Base-by-base conservation (phyloP, 1,140 invertebrate genomes). In the Heterodera carotae region DNA sequence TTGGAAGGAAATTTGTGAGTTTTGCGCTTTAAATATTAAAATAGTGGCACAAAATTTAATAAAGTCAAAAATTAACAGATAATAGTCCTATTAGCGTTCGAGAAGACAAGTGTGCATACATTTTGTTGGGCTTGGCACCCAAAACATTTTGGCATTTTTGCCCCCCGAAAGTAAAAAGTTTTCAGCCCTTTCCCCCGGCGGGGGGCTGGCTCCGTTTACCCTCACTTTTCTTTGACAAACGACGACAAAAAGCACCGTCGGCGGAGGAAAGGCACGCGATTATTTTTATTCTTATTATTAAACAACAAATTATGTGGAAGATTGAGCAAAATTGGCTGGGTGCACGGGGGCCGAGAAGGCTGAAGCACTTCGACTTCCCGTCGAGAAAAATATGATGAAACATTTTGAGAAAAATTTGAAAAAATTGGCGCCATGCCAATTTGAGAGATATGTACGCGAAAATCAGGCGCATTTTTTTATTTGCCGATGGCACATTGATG, bases 291-390 rank as follows among this genome's bases (percentile, higher is more conserved):
- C n/a, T n/a, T n/a, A n/a, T n/a, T n/a, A 66, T 66, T 29, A 34
- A 34, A 66, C 62, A 66, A 66, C 62, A 66, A 66, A 66, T 66
- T 66, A 66, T 66, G 62, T 34, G 27, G 62, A 29, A 29, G 62
- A 66, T 66, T 66, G 62, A 66, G 62, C 33, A 34, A 31, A 66
- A 66, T 66, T 66, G 62, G 62, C 4, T 39, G 27, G 62, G 33
- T n/a, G n/a, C n/a, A n/a, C n/a, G 2, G 12, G 62, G 27, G 62
- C 5, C 25, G 33, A 2, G 33, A 2, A 6, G 27, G 62, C 25
- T 34, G 10, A 29, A 34, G 27, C 36, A 12, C 62, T 15, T 25
- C 27, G 62, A 66, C 62, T 66, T 66, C 62, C 62, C 62, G 62
- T 2, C 27, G 62, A 34, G 62, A 66, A 66, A 66, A 66, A 34